Evolutionary conservation across 2,888 invertebrate genomes (phyloP), one percentile per base, ranked within the genome.

Genomic region (Malacosoma neustria): DNA sequence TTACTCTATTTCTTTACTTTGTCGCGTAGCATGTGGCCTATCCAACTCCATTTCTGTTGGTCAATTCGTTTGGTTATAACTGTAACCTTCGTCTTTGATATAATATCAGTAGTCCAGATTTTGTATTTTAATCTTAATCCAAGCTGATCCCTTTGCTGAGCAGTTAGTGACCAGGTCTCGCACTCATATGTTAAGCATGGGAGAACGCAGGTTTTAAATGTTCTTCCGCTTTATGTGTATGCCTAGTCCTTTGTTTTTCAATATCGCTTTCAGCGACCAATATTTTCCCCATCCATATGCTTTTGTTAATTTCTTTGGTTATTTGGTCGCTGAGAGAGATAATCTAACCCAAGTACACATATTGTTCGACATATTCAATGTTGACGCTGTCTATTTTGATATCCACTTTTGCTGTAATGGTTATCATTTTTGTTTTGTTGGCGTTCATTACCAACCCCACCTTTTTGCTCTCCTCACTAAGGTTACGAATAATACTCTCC

Each of bases 11-110:
- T 40, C 14, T 36, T 32, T 14, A 37, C 30, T 11, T 34, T 32
- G 35, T 33, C 15, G 35, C 29, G 35, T 22, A 39, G 30, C 39
- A 39, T 13, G 32, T 35, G 35, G 30, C 35, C 39, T 29, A 35
- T 29, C 33, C 39, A 39, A 32, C 35, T 39, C 39, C 35, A 39
- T 35, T 40, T 40, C 30, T 15, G 32, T 11, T 13, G 9, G 29
- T 41, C 38, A 32, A 41, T 41, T 34, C 34, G 36, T 29, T 34
- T 38, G 30, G 38, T 32, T 36, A 38, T 39, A 33, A 38, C 35
- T 39, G 37, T 41, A 34, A 39, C 34, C 34, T 41, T 41, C 30
- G 39, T 38, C 34, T 30, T 36, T 36, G 36, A 35, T 36, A 36
- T 41, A 9, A 38, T 37, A 11, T 41, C 41, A 29, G 32, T 30